Conservation (phyloP, 2,113 vertebrate species). For the Phaetusa simplex region DNA sequence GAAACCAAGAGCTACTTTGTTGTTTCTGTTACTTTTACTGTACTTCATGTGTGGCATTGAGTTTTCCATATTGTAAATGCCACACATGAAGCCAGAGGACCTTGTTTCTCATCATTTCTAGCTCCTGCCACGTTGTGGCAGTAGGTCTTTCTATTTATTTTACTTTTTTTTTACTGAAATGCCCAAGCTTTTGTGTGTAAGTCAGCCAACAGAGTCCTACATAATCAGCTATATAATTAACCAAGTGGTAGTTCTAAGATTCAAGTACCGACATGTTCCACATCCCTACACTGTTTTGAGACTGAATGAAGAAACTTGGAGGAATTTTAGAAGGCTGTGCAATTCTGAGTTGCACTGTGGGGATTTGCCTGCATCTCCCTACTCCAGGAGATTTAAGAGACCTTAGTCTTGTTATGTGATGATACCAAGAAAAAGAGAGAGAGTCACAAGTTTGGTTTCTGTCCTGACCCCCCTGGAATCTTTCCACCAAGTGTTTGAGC, state of each 20-base stretch:
- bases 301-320: neutral
- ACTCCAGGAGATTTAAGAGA: neutral
- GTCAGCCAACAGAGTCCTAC: neutral
- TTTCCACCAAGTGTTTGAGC: neutral
- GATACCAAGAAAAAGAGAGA: neutral
- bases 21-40: conserved; percentile 50
- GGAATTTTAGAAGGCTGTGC: neutral
- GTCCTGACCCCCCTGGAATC: neutral
- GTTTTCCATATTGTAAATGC: conserved; percentile 57
- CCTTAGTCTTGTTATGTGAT: neutral
- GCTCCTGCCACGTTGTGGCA: conserved; percentile 36
- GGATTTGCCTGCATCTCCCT: neutral
- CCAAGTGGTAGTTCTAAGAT: neutral
- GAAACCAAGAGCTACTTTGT: conserved; percentile 71
- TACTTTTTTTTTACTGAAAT: conserved; percentile 21
- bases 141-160: conserved; percentile 33
- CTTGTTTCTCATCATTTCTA: conserved; percentile 46
- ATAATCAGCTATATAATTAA: conserved; percentile 37
- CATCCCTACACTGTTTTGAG: neutral
- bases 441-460: neutral
- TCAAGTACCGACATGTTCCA: conserved; percentile 1
- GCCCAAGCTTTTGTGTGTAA: neutral
- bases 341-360: neutral
- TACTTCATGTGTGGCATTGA: conserved; percentile 72
- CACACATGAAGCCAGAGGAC: conserved; percentile 60